Base-by-base conservation (phyloP, 2,113 vertebrate genomes). In the Nannospalax galili region DNA sequence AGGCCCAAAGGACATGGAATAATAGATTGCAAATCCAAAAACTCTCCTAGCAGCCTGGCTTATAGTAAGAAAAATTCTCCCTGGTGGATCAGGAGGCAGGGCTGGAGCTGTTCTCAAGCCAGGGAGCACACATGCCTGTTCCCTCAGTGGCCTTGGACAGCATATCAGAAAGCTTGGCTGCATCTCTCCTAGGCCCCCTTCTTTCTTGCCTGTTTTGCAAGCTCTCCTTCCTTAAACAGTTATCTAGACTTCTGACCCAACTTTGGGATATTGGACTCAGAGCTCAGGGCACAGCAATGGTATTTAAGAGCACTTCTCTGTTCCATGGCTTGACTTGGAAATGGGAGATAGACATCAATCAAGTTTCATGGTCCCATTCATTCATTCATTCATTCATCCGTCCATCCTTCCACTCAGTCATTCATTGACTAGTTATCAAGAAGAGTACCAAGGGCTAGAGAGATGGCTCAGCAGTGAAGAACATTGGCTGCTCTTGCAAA, bases 311-410 rank as follows among this genome's bases (percentile, higher is more conserved):
- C 37, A 70, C 72, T n/a, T 58, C 40, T 67, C 17, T 90, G 17
- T 94, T 92, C 45, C 40, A 30, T 94, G 65, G 62, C 35, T 88
- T 95, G 88, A 64, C 75, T 80, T 91, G 40, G 72, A 58, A 77
- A 10, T 64, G 20, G 7, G 35, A 93, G 37, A 73, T 40, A 87
- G 75, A 92, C 73, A 70, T 94, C 80, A 85, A 77, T 77, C 6
- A 16, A 97, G 2, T 77, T 9, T 90, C 58, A 85, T 88, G 52
- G 60, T 86, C 62, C 48, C 48, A 11, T 80, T 86, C 91, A 81
- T 95, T 94, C 96, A 96, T 78, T 78, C 87, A 56, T 70, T 52
- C 11, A 90, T 58, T 92, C 90, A 85, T 94, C n/a, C n/a, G n/a
- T n/a, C 85, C 92, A 94, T 78, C 77, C 84, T 48, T 28, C 4